Conservation (phyloP, 2,797 vertebrate genomes). For the Myoxocephalus aenaeus region DNA sequence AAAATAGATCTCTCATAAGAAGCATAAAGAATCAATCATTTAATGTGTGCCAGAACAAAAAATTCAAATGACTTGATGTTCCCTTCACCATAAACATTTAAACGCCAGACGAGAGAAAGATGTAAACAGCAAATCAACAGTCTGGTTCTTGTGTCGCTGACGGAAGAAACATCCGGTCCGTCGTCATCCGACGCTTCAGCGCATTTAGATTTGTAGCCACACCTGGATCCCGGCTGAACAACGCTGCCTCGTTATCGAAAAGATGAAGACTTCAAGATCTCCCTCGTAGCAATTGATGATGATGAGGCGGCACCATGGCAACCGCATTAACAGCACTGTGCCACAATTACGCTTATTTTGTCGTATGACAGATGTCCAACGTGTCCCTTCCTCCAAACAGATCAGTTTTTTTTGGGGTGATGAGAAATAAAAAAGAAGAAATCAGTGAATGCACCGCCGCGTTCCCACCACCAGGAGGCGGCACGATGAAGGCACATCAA, state of each 20-base stretch:
- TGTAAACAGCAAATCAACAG: constrained; percentile 27
- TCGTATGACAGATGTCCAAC: not conserved
- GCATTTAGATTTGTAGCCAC: not conserved
- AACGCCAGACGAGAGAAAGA: constrained; percentile 40
- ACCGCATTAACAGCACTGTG: not conserved
- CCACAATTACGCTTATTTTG: not conserved
- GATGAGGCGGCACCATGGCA: not conserved
- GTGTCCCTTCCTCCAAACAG: not conserved
- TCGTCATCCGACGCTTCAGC: not conserved
- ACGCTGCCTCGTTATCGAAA: not conserved
- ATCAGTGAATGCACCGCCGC: constrained; percentile 24
- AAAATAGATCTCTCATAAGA: constrained; percentile 81
- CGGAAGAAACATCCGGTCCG: constrained; percentile 15
- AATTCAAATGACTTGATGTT: not conserved
- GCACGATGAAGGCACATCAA: constrained; percentile 70
- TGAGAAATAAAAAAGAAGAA: not conserved
- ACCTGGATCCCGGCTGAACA: not conserved
- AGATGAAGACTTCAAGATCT: not conserved
- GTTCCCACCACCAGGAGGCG: constrained; percentile 61
- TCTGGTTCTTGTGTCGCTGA: not conserved
- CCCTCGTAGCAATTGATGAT: not conserved
- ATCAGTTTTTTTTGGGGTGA: not conserved
- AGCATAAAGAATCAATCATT: constrained; percentile 64
- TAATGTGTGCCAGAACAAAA: constrained; percentile 57
- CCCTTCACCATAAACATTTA: constrained; percentile 55